Evolutionary conservation across 2,113 vertebrate species (phyloP), one percentile per base, ranked within the genome.

Genomic region (Chrysochloris asiatica): DNA sequence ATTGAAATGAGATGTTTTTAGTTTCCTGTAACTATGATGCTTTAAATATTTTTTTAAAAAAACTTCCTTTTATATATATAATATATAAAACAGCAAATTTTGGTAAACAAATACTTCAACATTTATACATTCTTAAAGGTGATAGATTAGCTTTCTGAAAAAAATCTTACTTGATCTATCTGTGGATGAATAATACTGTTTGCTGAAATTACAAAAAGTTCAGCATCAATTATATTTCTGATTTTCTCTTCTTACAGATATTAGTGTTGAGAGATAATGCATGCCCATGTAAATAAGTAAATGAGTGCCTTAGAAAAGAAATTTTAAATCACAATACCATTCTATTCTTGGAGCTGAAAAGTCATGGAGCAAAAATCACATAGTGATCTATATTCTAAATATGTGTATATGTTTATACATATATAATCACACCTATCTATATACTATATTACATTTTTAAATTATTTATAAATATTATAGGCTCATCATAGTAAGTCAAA

Each of bases 1-100:
- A 86, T 41, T 86, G 33, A 86, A 86, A 76, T 56, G 36, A 76
- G 52, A 63, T 45, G 14, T 86, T 75, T 86, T n/a, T n/a, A n/a
- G n/a, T n/a, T n/a, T 61, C 59, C 59, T 61, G 59, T 61, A 28
- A 61, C 24, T 61, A 28, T 61, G 12, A 26, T 30, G 28, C 24
- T 59, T 4, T 56, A 56, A 59, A 61, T 30, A 28, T 61, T 61
- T 12, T 61, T 61, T 59, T 22, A 26, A 28, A 59, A 59, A 52
- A 61, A 26, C 26, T 30, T 43, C 78, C 78, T 10, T 43, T 73
- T 86, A 59, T 56, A n/a, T 61, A 75, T 11, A 72, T 71, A 50
- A 45, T 6, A 36, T 30, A 82, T 45, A 52, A 36, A 86, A 59
- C 38, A 86, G 47, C 7, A 59, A 61, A 86, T 48, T 61, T 76